Evolutionary conservation across 2,888 invertebrate species (phyloP).

Genomic region (Serrognathus titanus): DNA sequence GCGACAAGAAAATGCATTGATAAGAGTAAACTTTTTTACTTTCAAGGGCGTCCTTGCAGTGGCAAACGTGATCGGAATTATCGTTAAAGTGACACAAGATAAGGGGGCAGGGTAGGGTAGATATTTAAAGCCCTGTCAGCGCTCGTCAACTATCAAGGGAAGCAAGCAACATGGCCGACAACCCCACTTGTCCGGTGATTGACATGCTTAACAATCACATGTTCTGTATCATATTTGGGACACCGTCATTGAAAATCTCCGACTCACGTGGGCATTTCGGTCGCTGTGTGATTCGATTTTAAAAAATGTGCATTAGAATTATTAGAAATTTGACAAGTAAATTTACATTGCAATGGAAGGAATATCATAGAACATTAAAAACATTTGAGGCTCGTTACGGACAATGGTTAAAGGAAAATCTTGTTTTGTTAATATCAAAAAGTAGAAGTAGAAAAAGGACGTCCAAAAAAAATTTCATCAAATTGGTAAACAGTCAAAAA

Average conservation of each 20-base stretch:
- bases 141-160: constrained; percentile 44
- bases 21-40: background rate
- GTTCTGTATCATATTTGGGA: constrained; percentile 37
- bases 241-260: background rate
- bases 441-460: no score
- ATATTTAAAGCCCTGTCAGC: constrained; percentile 33
- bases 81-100: constrained; percentile 10
- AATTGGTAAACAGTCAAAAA: no score
- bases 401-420: no score
- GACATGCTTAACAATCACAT: constrained; percentile 46
- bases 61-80: constrained; percentile 11
- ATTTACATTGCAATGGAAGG: no score
- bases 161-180: constrained; percentile 43
- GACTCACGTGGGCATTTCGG: background rate
- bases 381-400: no score
- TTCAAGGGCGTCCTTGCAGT: constrained; percentile 4
- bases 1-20: constrained; percentile 2
- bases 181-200: constrained; percentile 44
- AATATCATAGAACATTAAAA: no score
- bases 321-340: no score
- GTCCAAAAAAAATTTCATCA: no score
- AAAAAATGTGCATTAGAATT: no score
- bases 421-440: no score
- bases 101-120: constrained; percentile 37
- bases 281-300: no score